Evolutionary conservation across 2,888 invertebrate genomes (phyloP).

Genomic region (Cataglyphis cursor): DNA sequence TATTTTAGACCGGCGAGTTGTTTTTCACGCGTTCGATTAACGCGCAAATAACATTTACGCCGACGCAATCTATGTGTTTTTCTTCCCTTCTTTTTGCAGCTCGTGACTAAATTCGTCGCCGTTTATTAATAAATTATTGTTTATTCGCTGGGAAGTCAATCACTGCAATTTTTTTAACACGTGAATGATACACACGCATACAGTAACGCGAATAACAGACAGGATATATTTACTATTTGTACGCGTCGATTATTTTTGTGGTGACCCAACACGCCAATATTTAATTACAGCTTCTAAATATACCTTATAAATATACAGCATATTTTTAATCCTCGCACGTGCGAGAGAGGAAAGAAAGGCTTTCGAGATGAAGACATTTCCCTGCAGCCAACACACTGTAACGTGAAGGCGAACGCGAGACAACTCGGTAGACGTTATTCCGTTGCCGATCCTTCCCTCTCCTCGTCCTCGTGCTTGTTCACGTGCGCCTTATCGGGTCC

Average conservation of each 20-base stretch:
- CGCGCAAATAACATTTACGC: constrained; percentile 41
- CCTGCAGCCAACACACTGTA: not conserved
- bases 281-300: not conserved
- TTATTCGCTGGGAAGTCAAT: constrained; percentile 5
- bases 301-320: constrained; percentile 3
- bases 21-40: constrained; percentile 31
- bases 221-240: not conserved
- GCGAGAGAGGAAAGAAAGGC: not conserved
- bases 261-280: constrained; percentile 20
- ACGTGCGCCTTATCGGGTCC: constrained; percentile 65
- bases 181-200: not conserved
- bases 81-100: not conserved
- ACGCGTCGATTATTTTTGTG: constrained; percentile 11
- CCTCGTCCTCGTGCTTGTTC: constrained; percentile 57
- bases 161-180: not conserved
- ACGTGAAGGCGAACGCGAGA: not conserved
- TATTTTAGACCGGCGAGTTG: constrained; percentile 28
- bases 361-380: constrained; percentile 32
- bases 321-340: constrained; percentile 26
- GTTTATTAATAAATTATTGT: constrained; percentile 34
- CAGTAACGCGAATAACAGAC: constrained; percentile 12
- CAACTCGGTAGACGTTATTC: constrained; percentile 58
- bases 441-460: constrained; percentile 23
- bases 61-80: not conserved
- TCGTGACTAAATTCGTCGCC: not conserved